These are phyloP conservation scores for Protobothrops mucrosquamatus DNA, from an alignment of 2,113 vertebrate genomes.

Conservation along the genomic window DNA sequence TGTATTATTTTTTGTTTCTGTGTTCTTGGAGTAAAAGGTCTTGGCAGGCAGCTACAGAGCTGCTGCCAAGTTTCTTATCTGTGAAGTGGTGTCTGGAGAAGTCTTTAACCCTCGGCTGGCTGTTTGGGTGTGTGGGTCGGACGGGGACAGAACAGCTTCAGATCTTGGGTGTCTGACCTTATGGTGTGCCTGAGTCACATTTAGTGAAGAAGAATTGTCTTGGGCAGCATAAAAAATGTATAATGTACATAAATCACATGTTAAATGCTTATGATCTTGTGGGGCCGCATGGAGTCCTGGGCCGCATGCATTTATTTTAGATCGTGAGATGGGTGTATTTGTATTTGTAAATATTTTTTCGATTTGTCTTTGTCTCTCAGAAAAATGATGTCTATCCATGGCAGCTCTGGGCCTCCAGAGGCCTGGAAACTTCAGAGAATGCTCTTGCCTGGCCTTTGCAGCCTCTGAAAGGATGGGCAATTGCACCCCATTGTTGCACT, in stretches of 20 bases:
- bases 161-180: neutral
- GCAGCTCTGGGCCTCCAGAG: neutral
- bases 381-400: neutral
- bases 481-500: neutral
- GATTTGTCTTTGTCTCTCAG: neutral
- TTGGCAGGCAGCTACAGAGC: no score
- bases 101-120: no score
- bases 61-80: no score
- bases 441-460: neutral
- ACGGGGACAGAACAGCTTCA: no score
- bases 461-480: neutral
- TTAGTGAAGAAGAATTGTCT: no score
- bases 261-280: neutral
- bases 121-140: no score
- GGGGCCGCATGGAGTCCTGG: neutral
- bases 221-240: neutral
- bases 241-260: neutral
- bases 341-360: neutral
- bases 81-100: no score
- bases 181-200: neutral
- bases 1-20: no score
- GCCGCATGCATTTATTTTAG: neutral
- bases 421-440: neutral
- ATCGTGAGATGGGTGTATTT: neutral
- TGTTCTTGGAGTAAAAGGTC: no score